Evolutionary conservation across 2,113 vertebrate genomes (phyloP).

Genomic region (Illadopsis cleaveri): DNA sequence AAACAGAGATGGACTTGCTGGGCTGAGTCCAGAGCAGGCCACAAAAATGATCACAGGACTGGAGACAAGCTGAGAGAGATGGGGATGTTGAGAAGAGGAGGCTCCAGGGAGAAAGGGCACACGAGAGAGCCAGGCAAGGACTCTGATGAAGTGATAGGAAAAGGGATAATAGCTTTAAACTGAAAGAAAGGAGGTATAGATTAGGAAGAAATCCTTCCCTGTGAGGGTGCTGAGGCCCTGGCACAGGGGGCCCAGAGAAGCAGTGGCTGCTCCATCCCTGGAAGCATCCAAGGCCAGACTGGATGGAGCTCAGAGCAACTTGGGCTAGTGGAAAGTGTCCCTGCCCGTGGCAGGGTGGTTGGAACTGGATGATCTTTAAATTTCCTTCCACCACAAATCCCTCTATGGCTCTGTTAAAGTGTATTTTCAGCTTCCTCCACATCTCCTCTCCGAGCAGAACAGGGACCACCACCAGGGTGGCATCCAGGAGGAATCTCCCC

Average conservation of each 20-base stretch:
- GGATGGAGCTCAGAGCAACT: neutral
- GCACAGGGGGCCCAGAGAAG: neutral
- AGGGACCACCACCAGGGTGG: neutral
- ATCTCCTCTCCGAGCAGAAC: fast-evolving
- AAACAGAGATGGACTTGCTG: neutral
- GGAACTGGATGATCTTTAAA: neutral
- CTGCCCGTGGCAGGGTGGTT: neutral
- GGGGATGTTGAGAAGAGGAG: neutral
- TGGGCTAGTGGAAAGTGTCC: neutral
- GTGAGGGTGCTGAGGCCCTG: neutral
- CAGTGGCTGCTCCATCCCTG: neutral
- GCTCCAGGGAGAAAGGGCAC: neutral
- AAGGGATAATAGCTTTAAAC: neutral
- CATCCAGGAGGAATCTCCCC: neutral
- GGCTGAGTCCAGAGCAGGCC: neutral
- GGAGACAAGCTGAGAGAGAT: neutral
- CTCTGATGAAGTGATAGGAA: neutral
- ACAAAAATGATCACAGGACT: neutral
- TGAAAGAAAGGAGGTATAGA: neutral
- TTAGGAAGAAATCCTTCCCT: neutral
- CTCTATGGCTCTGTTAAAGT: neutral
- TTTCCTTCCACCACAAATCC: neutral
- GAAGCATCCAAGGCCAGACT: fast-evolving
- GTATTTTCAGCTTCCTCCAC: neutral
- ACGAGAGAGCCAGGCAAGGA: neutral